Percentiles rank a stretch among this genome's conserved stretches.
These are phyloP conservation scores for Anseranas semipalmata DNA, from an alignment of 2,113 vertebrate species.

Conservation along the genomic window DNA sequence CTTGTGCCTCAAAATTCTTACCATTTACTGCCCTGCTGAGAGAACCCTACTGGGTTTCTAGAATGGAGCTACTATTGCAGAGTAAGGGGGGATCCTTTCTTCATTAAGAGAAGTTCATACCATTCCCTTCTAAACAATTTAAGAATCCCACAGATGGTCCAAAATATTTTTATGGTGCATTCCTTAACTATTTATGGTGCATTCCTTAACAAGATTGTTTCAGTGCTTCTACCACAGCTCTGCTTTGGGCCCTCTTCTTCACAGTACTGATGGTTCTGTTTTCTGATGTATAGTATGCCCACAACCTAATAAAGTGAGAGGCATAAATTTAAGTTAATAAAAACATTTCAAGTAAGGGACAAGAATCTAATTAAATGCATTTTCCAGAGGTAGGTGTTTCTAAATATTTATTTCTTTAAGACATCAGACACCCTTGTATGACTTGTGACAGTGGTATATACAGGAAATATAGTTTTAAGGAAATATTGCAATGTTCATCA, in stretches of 20 bases:
- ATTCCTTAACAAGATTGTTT: neutral
- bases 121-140: neutral
- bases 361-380: neutral
- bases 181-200: neutral
- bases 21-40: neutral
- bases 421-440: neutral
- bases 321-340: neutral
- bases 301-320: neutral
- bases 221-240: neutral
- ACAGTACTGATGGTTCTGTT: neutral
- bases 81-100: neutral
- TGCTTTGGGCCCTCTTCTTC: neutral
- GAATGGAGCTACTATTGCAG: neutral
- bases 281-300: neutral
- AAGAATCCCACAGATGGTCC: neutral
- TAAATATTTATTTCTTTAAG: neutral
- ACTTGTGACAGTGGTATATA: neutral
- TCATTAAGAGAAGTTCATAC: neutral
- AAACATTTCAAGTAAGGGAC: neutral
- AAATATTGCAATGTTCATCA: neutral
- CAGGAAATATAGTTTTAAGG: neutral
- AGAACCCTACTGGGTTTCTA: neutral
- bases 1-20: neutral
- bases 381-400: neutral
- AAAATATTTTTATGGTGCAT: neutral